Evolutionary conservation across 2,888 invertebrate species (phyloP).

Genomic region (Phymatocera aterrima): DNA sequence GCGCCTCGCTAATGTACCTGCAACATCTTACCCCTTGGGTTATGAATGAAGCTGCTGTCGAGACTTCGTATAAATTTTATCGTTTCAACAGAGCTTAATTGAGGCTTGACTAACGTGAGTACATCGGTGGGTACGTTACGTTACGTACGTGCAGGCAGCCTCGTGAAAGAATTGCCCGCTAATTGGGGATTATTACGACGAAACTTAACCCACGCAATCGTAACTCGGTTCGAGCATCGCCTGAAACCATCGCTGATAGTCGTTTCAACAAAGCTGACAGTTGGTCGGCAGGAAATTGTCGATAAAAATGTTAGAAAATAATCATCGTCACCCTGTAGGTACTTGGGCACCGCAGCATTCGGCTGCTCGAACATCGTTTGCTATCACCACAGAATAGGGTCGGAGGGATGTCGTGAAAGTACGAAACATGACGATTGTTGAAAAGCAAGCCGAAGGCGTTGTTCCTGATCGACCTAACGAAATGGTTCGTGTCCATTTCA

Average conservation of each 20-base stretch:
- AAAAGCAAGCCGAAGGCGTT: slow-evolving; percentile 13
- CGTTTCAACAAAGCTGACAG: slow-evolving; percentile 6
- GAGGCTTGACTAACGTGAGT: slow-evolving; percentile 12
- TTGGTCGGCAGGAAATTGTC: background rate
- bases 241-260: slow-evolving; percentile 13
- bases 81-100: slow-evolving; percentile 28
- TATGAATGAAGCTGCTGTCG: slow-evolving; percentile 49
- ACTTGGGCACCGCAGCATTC: background rate
- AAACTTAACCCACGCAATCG: slow-evolving; percentile 5
- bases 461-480: background rate
- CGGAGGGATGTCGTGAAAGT: slow-evolving; percentile 14
- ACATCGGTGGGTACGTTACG: background rate
- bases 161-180: slow-evolving; percentile 8
- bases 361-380: background rate
- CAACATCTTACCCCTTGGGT: slow-evolving; percentile 51
- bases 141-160: slow-evolving; percentile 10
- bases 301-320: slow-evolving; percentile 2
- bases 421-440: slow-evolving; percentile 17
- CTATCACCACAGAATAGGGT: background rate
- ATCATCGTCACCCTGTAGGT: background rate
- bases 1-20: slow-evolving; percentile 53
- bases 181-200: slow-evolving; percentile 26
- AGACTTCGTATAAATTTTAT: slow-evolving; percentile 26
- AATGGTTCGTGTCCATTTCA: background rate
- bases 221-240: slow-evolving; percentile 16